These are phyloP conservation scores for Morpho achilles DNA, from an alignment of 2,888 invertebrate genomes.

Conservation along the genomic window DNA sequence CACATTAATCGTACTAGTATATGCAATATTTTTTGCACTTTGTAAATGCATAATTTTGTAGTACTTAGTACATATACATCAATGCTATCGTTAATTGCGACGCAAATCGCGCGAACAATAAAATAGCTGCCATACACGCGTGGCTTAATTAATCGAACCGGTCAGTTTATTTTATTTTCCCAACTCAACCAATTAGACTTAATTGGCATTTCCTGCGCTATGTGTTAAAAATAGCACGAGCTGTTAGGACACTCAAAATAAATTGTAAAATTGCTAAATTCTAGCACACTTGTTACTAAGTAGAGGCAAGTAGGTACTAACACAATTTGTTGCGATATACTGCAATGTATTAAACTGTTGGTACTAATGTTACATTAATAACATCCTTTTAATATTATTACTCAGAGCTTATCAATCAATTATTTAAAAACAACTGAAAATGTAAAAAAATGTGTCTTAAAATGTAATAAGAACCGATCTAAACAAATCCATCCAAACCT, in stretches of 20 bases:
- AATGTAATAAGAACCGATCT: no score
- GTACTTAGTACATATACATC: not conserved
- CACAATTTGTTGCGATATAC: not conserved
- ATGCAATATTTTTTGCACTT: no score
- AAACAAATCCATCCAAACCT: no score
- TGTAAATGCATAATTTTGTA: no score
- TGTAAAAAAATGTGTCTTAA: no score
- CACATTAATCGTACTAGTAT: no score
- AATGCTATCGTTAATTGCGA: constrained; percentile 3
- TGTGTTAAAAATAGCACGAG: constrained; percentile 32
- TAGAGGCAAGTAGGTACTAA: not conserved
- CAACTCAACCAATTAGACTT: constrained; percentile 34
- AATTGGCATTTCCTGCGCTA: constrained; percentile 36
- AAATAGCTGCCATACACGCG: constrained; percentile 24
- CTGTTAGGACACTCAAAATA: constrained; percentile 28
- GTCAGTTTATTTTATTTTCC: constrained; percentile 31
- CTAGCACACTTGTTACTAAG: constrained; percentile 14
- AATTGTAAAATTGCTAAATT: constrained; percentile 20
- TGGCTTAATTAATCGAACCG: constrained; percentile 30
- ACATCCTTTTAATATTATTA: not conserved
- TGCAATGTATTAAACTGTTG: not conserved
- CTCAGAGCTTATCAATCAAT: no score
- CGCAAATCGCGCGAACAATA: constrained; percentile 33
- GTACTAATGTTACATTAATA: not conserved
- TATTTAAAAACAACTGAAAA: no score